These are phyloP conservation scores for Cottoperca gobio DNA, from an alignment of 2,797 vertebrate species.

Conservation along the genomic window DNA sequence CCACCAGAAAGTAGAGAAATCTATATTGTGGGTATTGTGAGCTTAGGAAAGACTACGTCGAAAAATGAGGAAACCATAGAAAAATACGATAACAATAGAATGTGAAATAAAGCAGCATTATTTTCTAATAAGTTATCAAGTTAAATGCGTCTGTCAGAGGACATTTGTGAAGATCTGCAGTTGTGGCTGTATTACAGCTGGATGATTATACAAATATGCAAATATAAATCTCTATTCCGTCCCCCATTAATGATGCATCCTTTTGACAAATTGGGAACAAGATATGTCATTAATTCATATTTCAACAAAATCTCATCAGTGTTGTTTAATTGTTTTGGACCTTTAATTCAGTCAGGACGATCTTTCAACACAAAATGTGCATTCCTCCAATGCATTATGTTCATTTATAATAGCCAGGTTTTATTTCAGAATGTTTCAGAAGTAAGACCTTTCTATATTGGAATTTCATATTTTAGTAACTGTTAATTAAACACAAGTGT, in stretches of 20 bases:
- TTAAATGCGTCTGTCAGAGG: slow-evolving; percentile 6
- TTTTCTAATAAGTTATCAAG: background rate
- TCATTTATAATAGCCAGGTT: background rate
- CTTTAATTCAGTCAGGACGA: background rate
- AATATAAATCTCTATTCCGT: slow-evolving; percentile 24
- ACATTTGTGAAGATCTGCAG: slow-evolving; percentile 10
- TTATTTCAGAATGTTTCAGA: background rate
- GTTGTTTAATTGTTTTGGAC: background rate
- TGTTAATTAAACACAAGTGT: background rate
- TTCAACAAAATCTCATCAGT: background rate
- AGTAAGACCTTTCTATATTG: background rate
- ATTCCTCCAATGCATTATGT: background rate
- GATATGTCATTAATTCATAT: background rate
- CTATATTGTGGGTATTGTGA: background rate
- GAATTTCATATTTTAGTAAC: background rate
- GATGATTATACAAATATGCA: slow-evolving; percentile 50
- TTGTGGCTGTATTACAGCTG: slow-evolving; percentile 22
- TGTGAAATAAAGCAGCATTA: background rate
- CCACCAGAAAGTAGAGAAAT: slow-evolving; percentile 18
- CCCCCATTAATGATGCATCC: slow-evolving; percentile 23
- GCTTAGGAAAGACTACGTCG: background rate
- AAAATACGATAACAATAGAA: background rate
- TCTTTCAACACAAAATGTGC: background rate
- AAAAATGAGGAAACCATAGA: background rate
- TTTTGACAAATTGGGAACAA: slow-evolving; percentile 15